A percentile compares a stretch with the other conserved stretches of the same genome.
Conservation (phyloP, 2,113 vertebrate genomes). For the Grammomys surdaster region DNA sequence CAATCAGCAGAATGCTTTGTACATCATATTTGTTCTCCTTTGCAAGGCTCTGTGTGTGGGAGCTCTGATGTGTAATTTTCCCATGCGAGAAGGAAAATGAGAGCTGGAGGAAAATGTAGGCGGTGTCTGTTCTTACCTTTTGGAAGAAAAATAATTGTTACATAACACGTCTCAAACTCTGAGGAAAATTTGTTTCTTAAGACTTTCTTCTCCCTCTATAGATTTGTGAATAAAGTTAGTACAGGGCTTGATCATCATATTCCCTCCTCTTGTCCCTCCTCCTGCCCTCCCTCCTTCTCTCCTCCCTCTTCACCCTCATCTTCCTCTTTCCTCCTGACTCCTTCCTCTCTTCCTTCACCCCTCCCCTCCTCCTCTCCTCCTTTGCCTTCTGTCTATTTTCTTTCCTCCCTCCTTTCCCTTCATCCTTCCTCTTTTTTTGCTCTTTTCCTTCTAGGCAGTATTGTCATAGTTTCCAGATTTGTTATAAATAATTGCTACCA, state of each 20-base stretch:
- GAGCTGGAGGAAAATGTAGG: constrained; percentile 57
- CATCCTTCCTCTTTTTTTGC: background rate
- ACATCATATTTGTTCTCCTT: constrained; percentile 55
- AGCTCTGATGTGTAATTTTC: constrained; percentile 65
- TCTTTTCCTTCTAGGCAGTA: background rate
- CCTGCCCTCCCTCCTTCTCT: too few species aligned
- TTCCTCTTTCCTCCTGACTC: background rate
- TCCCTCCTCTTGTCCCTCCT: background rate
- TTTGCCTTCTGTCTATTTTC: background rate
- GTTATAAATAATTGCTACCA: background rate
- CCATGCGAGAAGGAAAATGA: constrained; percentile 50
- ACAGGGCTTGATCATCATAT: background rate
- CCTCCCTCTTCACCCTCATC: too few species aligned
- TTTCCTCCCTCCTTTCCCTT: background rate
- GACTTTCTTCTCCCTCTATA: background rate
- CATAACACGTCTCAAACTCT: constrained; percentile 38
- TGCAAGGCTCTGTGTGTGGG: constrained; percentile 37
- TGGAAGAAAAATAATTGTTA: constrained; percentile 44
- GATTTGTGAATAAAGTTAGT: constrained; percentile 13
- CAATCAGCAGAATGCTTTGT: constrained; percentile 27
- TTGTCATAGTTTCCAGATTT: background rate
- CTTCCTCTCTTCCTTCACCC: background rate
- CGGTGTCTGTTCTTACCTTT: constrained; percentile 56
- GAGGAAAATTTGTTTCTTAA: constrained; percentile 38
- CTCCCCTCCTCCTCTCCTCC: background rate